Conservation (phyloP, 2,888 invertebrate species). For the Cacoxenus indagator region DNA sequence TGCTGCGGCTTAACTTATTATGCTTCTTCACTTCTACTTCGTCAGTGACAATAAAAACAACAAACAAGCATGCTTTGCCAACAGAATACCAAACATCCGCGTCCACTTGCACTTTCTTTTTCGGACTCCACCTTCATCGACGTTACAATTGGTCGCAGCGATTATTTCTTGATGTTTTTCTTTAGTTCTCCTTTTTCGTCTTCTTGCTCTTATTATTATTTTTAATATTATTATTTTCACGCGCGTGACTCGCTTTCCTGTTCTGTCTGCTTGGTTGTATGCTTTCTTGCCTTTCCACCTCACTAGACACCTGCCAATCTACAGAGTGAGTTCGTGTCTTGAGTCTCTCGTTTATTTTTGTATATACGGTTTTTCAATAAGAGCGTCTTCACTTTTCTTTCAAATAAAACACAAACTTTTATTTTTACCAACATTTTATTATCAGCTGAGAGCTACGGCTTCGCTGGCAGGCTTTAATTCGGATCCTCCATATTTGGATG, state of each 20-base stretch:
- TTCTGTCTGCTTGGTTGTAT: background rate
- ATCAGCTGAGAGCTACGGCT: no score
- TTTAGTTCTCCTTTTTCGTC: constrained; percentile 22
- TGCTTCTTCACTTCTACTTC: background rate
- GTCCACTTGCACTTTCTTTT: constrained; percentile 70
- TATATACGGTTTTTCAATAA: constrained; percentile 34
- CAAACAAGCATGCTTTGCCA: constrained; percentile 48
- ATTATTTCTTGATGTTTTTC: constrained; percentile 26
- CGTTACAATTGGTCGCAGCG: constrained; percentile 30
- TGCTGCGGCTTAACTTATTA: background rate
- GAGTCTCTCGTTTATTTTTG: constrained; percentile 56
- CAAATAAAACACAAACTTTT: no score
- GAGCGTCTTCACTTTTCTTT: background rate
- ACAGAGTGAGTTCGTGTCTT: constrained; percentile 48
- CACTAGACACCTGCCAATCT: background rate
- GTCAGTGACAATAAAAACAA: constrained; percentile 39
- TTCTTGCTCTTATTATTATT: no score
- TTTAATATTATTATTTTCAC: no score
- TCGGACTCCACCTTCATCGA: constrained; percentile 43
- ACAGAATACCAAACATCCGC: constrained; percentile 68
- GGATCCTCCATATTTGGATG: no score
- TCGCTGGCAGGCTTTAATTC: no score
- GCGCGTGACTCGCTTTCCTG: no score
- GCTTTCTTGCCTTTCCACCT: background rate
- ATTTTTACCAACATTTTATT: no score